These are phyloP conservation scores for Andrena chrysosceles DNA, from an alignment of 2,888 invertebrate species.

Conservation along the genomic window DNA sequence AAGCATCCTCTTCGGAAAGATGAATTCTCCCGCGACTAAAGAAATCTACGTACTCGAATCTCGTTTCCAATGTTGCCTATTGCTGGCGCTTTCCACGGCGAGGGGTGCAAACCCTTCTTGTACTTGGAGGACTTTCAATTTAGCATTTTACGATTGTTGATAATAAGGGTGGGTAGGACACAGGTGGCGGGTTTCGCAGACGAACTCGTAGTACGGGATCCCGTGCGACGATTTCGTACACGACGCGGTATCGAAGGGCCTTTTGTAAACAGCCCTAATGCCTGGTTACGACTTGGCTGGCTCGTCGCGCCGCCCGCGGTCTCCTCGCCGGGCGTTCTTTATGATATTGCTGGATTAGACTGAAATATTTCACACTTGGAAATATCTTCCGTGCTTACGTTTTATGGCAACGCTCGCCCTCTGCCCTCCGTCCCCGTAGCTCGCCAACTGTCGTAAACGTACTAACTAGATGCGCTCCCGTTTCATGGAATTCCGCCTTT, in stretches of 20 bases:
- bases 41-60: constrained; percentile 30
- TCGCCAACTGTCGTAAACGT: constrained; percentile 76
- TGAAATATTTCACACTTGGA: constrained; percentile 84
- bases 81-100: constrained; percentile 35
- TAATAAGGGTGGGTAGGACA: constrained; percentile 82
- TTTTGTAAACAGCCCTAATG: constrained; percentile 85
- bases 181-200: constrained; percentile 81
- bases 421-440: constrained; percentile 19
- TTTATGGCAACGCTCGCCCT: constrained; percentile 78
- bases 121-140: constrained; percentile 82
- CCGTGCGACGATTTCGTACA: constrained; percentile 72
- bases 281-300: constrained; percentile 82
- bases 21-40: neutral
- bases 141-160: constrained; percentile 85
- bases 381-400: constrained; percentile 82
- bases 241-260: constrained; percentile 77
- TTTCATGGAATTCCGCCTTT: constrained; percentile 67
- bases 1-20: neutral
- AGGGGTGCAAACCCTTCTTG: constrained; percentile 60
- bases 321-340: constrained; percentile 80
- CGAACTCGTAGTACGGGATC: constrained; percentile 58
- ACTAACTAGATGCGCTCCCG: constrained; percentile 76
- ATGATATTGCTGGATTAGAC: constrained; percentile 85
- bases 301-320: constrained; percentile 62
- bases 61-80: constrained; percentile 44